Conservation (phyloP, 1,140 invertebrate genomes). For the Brachionus rotundiformis region DNA sequence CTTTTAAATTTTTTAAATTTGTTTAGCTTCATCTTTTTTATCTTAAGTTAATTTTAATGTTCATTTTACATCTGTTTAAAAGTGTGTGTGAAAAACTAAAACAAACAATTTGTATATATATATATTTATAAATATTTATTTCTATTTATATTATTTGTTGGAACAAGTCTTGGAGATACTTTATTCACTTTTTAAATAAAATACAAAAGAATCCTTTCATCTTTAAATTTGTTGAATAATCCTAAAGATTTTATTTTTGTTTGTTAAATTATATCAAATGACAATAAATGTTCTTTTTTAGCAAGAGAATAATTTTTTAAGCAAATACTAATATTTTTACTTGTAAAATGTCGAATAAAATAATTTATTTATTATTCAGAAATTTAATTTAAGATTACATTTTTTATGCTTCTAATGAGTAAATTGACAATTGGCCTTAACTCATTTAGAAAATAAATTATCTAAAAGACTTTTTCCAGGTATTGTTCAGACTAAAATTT, state of each 20-base stretch:
- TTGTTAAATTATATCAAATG: too few relatives aligned
- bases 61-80: conserved; percentile 9
- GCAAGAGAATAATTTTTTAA: too few relatives aligned
- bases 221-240: neutral
- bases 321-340: too few relatives aligned
- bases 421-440: too few relatives aligned
- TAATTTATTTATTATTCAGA: too few relatives aligned
- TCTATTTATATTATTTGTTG: neutral
- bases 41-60: neutral
- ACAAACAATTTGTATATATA: neutral
- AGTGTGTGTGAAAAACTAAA: neutral
- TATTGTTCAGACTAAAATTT: too few relatives aligned
- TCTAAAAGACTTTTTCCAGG: too few relatives aligned
- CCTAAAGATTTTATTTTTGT: neutral
- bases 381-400: too few relatives aligned
- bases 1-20: neutral
- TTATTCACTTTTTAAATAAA: neutral
- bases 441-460: too few relatives aligned
- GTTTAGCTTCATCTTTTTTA: neutral
- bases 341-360: too few relatives aligned
- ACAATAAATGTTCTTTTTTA: too few relatives aligned
- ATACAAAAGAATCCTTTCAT: neutral
- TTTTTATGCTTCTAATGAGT: too few relatives aligned
- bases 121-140: neutral
- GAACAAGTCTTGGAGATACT: neutral